phyloP scores from a whole-genome alignment of 2,113 vertebrate species.

The Camelus bactrianus region DNA sequence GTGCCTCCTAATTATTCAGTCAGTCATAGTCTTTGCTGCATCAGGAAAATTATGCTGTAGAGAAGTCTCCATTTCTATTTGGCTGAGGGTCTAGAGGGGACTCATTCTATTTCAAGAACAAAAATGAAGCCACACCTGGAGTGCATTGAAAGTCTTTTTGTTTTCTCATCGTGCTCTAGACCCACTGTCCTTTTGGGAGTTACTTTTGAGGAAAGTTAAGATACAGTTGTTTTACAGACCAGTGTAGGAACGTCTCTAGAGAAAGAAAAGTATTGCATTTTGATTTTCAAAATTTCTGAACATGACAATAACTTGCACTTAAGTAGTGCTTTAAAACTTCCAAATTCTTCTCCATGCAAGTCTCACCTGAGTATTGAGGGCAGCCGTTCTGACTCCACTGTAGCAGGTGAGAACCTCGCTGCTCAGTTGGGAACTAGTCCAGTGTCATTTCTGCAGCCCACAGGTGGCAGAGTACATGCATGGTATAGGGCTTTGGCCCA shows the following conservation, averaged over 20 bases:
- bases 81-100: not conserved
- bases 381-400: not conserved
- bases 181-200: not conserved
- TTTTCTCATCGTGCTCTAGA: not conserved
- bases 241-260: not conserved
- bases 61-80: not conserved
- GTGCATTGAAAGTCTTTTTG: not conserved
- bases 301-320: not conserved
- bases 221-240: not conserved
- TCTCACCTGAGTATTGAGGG: not conserved
- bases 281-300: not conserved
- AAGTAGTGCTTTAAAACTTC: constrained; percentile 21
- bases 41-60: not conserved
- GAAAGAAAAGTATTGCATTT: not conserved
- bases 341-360: not conserved
- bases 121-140: not conserved
- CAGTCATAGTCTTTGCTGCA: not conserved
- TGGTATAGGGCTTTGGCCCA: not conserved
- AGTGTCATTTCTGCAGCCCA: not conserved
- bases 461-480: not conserved
- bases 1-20: not conserved
- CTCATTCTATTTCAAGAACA: not conserved
- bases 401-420: not conserved
- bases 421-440: not conserved
- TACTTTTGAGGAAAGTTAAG: constrained; percentile 20